Evolutionary conservation across 1,140 invertebrate genomes (phyloP), one percentile per base, ranked within the genome.

Genomic region (Hydropsyche tenuis): DNA sequence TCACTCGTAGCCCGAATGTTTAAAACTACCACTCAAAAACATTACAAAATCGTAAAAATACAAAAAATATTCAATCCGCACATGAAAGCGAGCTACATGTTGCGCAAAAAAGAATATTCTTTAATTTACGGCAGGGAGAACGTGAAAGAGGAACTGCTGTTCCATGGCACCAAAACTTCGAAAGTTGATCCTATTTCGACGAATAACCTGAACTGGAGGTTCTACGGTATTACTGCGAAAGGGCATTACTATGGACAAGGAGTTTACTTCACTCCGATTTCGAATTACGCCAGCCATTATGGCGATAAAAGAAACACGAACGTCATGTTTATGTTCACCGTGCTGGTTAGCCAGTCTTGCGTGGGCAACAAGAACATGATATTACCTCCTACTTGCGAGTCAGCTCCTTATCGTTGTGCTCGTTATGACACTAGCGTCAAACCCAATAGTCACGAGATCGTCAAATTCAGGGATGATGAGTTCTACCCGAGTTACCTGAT

Each of bases 401-500:
- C 16, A n/a, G 9, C 1, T 3, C 20, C 18, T 20, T n/a, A 53
- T 9, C 51, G 9, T 9, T 9, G 3, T 6, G 1, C 22, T 7
- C 2, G 2, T 18, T 2, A 20, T 1, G 51, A 3, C 11, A 53
- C 9, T 4, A 53, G 22, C 1, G 7, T 20, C 70, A 27, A 20
- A n/a, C 22, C 11, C 14, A 20, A 48, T 30, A 14, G 64, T 75
- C 64, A 11, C 42, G n/a, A n/a, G n/a, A 2, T 5, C 72, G 80
- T 81, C 1, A 81, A 81, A 72, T 81, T 78, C 73, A 65, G 56
- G 46, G 79, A 81, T 62, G 73, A 76, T 72, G 80, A 81, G 72
- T 81, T 80, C 76, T 81, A 80, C 73, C 80, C 79, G 9, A 62
- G 64, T 9, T 81, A 78, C 78, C 27, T 79, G n/a, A 77, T 81